A percentile compares a stretch with the other conserved stretches of the same genome.
Evolutionary conservation across 2,888 invertebrate species (phyloP).

Genomic region (Congeria kusceri): DNA sequence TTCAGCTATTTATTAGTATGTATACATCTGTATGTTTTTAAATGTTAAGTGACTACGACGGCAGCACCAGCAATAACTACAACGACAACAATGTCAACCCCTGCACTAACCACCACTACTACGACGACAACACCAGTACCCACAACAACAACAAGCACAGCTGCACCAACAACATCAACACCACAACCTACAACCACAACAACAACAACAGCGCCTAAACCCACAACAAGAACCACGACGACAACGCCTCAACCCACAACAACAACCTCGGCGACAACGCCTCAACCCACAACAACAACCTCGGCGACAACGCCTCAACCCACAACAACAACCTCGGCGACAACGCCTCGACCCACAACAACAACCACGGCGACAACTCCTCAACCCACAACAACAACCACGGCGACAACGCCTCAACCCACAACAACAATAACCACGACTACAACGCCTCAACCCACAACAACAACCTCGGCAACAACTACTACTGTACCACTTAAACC

Average conservation of each 20-base stretch:
- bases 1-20: too few relatives aligned
- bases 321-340: not conserved
- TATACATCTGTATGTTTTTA: too few relatives aligned
- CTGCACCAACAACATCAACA: constrained; percentile 12
- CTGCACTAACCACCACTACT: constrained; percentile 7
- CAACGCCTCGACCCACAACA: not conserved
- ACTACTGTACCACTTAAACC: constrained; percentile 1
- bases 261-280: too few relatives aligned
- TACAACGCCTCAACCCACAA: constrained; percentile 10
- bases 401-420: constrained; percentile 18
- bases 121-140: constrained; percentile 19
- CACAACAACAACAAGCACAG: not conserved
- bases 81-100: constrained; percentile 15
- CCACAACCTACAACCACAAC: constrained; percentile 9
- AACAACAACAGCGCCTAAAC: not conserved
- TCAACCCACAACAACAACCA: constrained; percentile 10
- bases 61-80: not conserved
- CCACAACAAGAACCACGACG: constrained; percentile 12
- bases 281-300: too few relatives aligned
- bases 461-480: constrained; percentile 8
- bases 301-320: too few relatives aligned
- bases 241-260: not conserved
- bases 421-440: not conserved
- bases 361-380: constrained; percentile 13
- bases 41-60: too few relatives aligned